Conservation (phyloP, 2,797 vertebrate genomes). For the Staurois parvus region DNA sequence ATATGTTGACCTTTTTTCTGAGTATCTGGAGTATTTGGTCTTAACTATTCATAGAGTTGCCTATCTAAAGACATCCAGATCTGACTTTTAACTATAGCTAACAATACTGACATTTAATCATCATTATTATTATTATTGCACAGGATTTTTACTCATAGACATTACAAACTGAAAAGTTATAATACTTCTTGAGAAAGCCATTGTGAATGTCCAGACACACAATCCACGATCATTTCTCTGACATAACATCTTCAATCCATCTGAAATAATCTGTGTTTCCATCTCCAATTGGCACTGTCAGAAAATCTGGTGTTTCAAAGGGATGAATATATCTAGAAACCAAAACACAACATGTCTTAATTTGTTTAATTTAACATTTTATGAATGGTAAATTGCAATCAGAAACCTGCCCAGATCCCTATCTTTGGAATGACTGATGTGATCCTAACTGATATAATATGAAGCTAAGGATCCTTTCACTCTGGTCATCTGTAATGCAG, state of each 20-base stretch:
- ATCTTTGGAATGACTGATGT: neutral
- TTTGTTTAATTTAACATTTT: neutral
- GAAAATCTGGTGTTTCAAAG: slow-evolving; percentile 85
- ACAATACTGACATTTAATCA: neutral
- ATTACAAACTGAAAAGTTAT: neutral
- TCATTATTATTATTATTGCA: too few relatives aligned
- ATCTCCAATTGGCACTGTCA: slow-evolving; percentile 83
- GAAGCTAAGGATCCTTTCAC: too few relatives aligned
- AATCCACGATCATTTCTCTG: slow-evolving; percentile 64
- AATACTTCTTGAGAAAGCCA: neutral
- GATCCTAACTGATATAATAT: too few relatives aligned
- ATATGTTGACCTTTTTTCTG: too few relatives aligned
- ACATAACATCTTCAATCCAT: slow-evolving; percentile 85
- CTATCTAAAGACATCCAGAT: neutral
- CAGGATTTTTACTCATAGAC: too few relatives aligned
- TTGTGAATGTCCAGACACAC: neutral
- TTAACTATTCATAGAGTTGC: too few relatives aligned
- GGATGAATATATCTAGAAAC: slow-evolving; percentile 83
- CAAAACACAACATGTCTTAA: neutral
- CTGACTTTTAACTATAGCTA: neutral
- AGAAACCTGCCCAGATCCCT: neutral
- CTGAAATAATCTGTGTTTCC: slow-evolving; percentile 81
- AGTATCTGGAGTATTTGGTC: too few relatives aligned
- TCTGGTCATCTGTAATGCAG: too few relatives aligned
- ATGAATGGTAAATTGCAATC: neutral